Conservation (phyloP, 2,888 invertebrate genomes). For the Trichogramma dendrolimi region DNA sequence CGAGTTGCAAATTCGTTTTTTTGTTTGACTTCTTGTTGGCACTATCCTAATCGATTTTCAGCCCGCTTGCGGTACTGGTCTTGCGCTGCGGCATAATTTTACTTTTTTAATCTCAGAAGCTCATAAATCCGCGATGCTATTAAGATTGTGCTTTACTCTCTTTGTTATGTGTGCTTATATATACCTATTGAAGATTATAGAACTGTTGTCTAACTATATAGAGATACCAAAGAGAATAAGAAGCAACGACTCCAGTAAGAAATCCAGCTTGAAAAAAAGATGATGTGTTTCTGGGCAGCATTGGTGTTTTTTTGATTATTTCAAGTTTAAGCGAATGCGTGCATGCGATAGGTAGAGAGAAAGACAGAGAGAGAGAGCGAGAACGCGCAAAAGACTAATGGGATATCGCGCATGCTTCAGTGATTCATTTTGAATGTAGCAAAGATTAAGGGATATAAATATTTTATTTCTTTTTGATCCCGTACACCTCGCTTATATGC, state of each 20-base stretch:
- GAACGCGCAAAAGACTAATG: no score
- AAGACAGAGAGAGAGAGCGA: neutral
- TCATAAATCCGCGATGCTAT: constrained; percentile 22
- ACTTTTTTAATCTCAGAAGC: constrained; percentile 18
- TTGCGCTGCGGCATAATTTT: neutral
- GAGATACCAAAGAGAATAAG: neutral
- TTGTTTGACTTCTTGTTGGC: constrained; percentile 4
- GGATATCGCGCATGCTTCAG: no score
- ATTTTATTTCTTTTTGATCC: neutral
- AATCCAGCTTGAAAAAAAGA: no score
- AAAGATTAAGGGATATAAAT: constrained; percentile 16
- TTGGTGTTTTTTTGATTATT: constrained; percentile 8
- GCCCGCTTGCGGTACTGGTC: neutral
- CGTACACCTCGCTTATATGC: neutral
- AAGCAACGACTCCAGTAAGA: neutral
- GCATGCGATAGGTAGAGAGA: neutral
- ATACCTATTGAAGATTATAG: constrained; percentile 2
- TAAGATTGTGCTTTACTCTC: constrained; percentile 16
- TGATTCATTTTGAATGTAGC: constrained; percentile 12
- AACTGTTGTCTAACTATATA: constrained; percentile 4
- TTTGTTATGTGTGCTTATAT: no score
- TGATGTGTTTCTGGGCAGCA: neutral
- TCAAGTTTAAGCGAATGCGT: neutral
- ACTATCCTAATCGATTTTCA: constrained; percentile 17
- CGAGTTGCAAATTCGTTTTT: constrained; percentile 7